Evolutionary conservation across 2,888 invertebrate species (phyloP).

Genomic region (Sympetrum striolatum): DNA sequence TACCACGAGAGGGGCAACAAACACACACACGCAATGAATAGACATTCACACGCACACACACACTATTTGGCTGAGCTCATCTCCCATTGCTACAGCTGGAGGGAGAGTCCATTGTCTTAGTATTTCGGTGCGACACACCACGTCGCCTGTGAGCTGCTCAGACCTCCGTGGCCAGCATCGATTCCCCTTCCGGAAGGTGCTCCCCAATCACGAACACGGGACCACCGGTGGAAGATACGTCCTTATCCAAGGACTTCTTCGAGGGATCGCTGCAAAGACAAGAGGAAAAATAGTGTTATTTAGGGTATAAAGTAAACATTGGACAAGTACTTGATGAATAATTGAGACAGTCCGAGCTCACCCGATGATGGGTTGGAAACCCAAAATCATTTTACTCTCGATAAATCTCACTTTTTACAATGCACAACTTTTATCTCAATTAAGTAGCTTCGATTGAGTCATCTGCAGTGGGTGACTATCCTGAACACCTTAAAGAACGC

Average conservation of each 20-base stretch:
- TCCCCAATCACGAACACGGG: slow-evolving; percentile 78
- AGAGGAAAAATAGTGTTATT: too few relatives aligned
- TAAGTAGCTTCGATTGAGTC: too few relatives aligned
- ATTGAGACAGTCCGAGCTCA: too few relatives aligned
- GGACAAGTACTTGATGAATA: too few relatives aligned
- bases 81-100: slow-evolving; percentile 19
- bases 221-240: slow-evolving; percentile 55
- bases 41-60: slow-evolving; percentile 15
- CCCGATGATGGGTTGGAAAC: too few relatives aligned
- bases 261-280: slow-evolving; percentile 70
- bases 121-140: slow-evolving; percentile 3
- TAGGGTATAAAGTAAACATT: slow-evolving; percentile 47
- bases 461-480: too few relatives aligned
- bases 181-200: slow-evolving; percentile 65
- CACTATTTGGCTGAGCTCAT: slow-evolving; percentile 16
- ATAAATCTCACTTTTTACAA: too few relatives aligned
- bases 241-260: slow-evolving; percentile 71
- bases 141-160: slow-evolving; percentile 53
- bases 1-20: not conserved
- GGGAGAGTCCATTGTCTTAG: not conserved
- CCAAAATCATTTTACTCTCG: too few relatives aligned
- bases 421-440: too few relatives aligned
- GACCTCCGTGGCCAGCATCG: slow-evolving; percentile 75
- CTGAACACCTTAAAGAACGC: too few relatives aligned
- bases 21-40: slow-evolving; percentile 33